Percentiles rank a stretch among this genome's conserved stretches.
These are phyloP conservation scores for Stictonetta naevosa DNA, from an alignment of 2,113 vertebrate species.

Conservation along the genomic window DNA sequence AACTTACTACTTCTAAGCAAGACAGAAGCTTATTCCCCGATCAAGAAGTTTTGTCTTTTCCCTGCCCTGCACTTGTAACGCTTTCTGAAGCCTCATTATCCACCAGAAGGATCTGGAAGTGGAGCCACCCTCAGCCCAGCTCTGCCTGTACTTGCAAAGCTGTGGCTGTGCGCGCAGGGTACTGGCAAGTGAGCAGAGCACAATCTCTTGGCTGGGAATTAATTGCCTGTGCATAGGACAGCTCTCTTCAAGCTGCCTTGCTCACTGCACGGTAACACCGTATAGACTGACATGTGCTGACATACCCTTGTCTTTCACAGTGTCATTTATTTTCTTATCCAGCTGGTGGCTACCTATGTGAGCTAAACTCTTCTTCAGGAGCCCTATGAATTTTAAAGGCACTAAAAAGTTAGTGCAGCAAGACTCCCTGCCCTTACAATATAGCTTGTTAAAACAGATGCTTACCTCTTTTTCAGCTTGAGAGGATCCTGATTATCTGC, in stretches of 20 bases:
- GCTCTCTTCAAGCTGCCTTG: background rate
- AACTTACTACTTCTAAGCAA: background rate
- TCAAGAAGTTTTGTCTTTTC: background rate
- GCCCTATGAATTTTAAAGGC: background rate
- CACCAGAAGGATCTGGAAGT: background rate
- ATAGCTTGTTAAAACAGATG: background rate
- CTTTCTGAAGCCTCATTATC: background rate
- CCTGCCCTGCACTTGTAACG: background rate
- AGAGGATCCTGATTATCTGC: background rate
- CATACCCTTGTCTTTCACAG: background rate
- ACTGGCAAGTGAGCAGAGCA: background rate
- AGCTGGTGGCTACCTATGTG: accelerated
- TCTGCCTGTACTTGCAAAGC: background rate
- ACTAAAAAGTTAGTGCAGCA: background rate
- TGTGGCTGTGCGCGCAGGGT: background rate
- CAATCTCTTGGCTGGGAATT: background rate
- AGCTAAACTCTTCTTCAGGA: background rate
- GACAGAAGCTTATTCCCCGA: background rate
- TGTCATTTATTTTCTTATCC: background rate
- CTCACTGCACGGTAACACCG: accelerated
- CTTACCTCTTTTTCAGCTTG: background rate
- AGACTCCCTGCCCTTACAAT: background rate
- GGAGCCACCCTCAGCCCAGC: accelerated
- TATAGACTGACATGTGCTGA: background rate
- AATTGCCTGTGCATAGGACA: background rate